These are phyloP conservation scores for Tupaia chinensis DNA, from an alignment of 2,113 vertebrate species.

Conservation along the genomic window DNA sequence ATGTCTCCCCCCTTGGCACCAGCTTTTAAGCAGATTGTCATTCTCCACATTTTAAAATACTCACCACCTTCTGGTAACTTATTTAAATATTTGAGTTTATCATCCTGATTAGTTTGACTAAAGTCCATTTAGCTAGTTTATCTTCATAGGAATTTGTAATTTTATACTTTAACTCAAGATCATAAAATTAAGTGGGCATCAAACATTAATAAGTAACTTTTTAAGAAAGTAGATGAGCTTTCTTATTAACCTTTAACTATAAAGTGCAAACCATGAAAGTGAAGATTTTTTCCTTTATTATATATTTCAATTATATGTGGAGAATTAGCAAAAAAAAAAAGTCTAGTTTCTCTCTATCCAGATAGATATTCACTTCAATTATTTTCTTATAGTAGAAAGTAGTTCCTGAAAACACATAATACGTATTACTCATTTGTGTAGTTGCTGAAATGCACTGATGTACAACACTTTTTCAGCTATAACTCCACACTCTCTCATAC, in stretches of 20 bases:
- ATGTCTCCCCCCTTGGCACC: not conserved
- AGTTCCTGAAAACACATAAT: not conserved
- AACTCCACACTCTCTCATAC: not conserved
- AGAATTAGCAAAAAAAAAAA: not conserved
- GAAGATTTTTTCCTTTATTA: not conserved
- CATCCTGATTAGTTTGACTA: not conserved
- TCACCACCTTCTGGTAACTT: not conserved
- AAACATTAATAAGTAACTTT: not conserved
- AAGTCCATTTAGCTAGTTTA: not conserved
- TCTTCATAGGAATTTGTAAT: not conserved
- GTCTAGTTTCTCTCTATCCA: not conserved
- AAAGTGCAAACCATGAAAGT: not conserved
- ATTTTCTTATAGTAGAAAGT: not conserved
- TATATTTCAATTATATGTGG: not conserved
- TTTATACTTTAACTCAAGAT: not conserved
- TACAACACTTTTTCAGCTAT: not conserved
- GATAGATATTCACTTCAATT: not conserved
- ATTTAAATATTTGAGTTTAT: not conserved
- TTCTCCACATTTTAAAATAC: not conserved
- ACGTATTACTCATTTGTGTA: not conserved
- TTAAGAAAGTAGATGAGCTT: not conserved
- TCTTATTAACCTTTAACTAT: not conserved
- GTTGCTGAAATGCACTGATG: not conserved
- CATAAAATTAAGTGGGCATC: not conserved
- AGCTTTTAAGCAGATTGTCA: not conserved